Evolutionary conservation across 2,888 invertebrate genomes (phyloP).

Genomic region (Pachydiplax longipennis): DNA sequence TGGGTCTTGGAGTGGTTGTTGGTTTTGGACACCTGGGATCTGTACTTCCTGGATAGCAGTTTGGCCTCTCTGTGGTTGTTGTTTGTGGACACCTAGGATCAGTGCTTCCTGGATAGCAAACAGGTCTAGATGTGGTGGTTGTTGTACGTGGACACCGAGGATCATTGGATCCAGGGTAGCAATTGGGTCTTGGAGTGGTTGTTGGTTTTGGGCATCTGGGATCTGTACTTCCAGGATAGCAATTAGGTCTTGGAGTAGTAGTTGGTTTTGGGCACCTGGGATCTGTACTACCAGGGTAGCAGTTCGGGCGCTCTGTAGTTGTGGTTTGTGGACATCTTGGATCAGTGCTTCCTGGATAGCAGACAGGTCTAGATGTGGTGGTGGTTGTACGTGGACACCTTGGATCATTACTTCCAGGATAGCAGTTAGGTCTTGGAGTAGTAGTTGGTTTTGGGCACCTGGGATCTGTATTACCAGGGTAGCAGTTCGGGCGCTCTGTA

Average conservation of each 20-base stretch:
- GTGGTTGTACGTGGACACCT: conserved; percentile 50
- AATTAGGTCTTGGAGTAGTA: conserved; percentile 46
- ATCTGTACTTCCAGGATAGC: conserved; percentile 49
- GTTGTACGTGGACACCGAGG: conserved; percentile 53
- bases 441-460: conserved; percentile 38
- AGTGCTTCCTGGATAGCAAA: conserved; percentile 51
- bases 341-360: conserved; percentile 55
- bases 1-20: background rate
- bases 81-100: conserved; percentile 54
- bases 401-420: conserved; percentile 53
- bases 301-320: background rate
- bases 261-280: conserved; percentile 54
- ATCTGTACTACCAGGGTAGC: conserved; percentile 54
- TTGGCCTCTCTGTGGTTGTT: background rate
- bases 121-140: conserved; percentile 47
- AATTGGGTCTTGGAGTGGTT: conserved; percentile 49
- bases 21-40: conserved; percentile 52
- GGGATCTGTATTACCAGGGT: conserved; percentile 51
- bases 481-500: conserved; percentile 47
- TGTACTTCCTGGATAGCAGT: background rate
- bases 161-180: conserved; percentile 55
- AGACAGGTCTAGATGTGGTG: conserved; percentile 49
- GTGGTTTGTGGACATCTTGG: conserved; percentile 56
- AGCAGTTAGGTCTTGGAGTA: conserved; percentile 49
- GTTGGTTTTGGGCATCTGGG: conserved; percentile 49